These are phyloP conservation scores for Nasonia longicornis DNA, from an alignment of 1,140 invertebrate species.

Conservation along the genomic window DNA sequence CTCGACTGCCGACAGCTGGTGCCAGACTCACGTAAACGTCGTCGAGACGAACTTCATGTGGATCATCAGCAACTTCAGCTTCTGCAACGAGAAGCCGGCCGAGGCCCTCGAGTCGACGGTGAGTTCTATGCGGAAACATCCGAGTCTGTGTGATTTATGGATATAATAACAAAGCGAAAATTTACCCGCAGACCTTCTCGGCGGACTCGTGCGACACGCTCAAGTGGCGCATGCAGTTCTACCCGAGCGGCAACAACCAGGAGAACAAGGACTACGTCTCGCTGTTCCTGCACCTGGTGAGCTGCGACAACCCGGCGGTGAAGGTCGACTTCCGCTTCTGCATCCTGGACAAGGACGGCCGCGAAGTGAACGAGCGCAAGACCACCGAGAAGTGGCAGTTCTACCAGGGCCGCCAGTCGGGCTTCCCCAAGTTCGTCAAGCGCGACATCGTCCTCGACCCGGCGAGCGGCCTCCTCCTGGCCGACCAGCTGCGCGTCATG, in stretches of 20 bases:
- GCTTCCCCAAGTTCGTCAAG: constrained; percentile 19
- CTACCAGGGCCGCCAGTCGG: constrained; percentile 12
- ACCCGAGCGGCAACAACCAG: constrained; percentile 19
- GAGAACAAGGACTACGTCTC: constrained; percentile 32
- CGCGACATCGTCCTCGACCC: neutral
- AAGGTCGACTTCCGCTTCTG: constrained; percentile 22
- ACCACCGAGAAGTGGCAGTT: constrained; percentile 26
- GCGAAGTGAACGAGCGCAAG: constrained; percentile 28
- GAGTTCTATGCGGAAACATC: neutral
- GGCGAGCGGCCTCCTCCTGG: neutral
- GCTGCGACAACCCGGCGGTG: constrained; percentile 20
- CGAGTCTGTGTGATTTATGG: neutral
- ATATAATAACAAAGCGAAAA: neutral
- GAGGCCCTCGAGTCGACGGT: constrained; percentile 20
- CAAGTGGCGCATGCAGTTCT: constrained; percentile 27
- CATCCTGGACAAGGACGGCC: constrained; percentile 10
- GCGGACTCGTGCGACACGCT: neutral
- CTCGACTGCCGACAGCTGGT: constrained; percentile 13
- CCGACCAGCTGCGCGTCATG: neutral
- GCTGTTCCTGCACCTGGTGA: constrained; percentile 23
- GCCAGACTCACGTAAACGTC: constrained; percentile 23
- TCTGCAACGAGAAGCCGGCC: constrained; percentile 26
- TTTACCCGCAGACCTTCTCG: neutral
- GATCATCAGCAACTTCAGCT: constrained; percentile 31
- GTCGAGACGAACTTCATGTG: constrained; percentile 23